These are phyloP conservation scores for Paguma larvata DNA, from an alignment of 2,797 vertebrate genomes.

Conservation along the genomic window DNA sequence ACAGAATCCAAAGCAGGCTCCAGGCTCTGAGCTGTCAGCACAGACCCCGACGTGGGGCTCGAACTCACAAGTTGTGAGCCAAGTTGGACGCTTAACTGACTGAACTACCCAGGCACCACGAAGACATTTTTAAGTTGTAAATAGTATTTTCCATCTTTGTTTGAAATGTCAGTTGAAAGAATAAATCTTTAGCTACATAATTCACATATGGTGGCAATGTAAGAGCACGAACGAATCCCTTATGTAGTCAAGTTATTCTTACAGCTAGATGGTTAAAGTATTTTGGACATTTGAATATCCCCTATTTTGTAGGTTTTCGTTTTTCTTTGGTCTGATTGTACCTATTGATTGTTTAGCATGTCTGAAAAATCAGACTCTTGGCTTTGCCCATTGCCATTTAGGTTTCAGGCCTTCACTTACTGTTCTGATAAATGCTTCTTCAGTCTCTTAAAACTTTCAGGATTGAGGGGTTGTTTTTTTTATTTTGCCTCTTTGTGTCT, in stretches of 20 bases:
- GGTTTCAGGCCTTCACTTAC: neutral
- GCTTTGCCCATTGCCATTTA: neutral
- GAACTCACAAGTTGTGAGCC: too few relatives aligned
- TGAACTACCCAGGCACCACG: too few relatives aligned
- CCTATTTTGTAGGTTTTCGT: neutral
- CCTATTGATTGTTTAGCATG: neutral
- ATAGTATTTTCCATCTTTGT: neutral
- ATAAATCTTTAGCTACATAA: neutral
- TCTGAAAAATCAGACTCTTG: neutral
- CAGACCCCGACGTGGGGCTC: too few relatives aligned
- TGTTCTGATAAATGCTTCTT: neutral
- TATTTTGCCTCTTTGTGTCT: neutral
- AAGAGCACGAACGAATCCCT: neutral
- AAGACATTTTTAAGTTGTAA: conserved; percentile 3
- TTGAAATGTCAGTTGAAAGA: neutral
- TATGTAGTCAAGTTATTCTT: neutral
- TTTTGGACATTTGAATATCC: neutral
- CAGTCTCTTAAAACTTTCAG: neutral
- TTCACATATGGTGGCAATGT: neutral
- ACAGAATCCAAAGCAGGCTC: too few relatives aligned
- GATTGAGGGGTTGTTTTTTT: neutral
- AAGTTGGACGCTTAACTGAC: too few relatives aligned
- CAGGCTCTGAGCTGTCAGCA: too few relatives aligned
- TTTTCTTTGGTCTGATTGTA: neutral
- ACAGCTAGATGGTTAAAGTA: neutral